phyloP scores from a whole-genome alignment of 30 jellyfish, hydroid and myxozoan genomes.

The Chrysaora quinquecirrha region DNA sequence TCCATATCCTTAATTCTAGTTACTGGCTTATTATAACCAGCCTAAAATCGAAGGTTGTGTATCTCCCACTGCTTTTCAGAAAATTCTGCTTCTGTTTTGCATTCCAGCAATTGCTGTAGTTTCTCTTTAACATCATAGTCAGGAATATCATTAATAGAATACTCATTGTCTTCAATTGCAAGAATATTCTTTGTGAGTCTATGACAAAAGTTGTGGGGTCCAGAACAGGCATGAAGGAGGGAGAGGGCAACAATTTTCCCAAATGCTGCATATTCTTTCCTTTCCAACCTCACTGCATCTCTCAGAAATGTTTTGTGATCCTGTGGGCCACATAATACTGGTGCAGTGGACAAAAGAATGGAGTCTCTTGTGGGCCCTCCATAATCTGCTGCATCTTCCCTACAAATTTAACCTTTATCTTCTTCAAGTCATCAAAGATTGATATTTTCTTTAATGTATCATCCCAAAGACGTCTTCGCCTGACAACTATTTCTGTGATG shows the following conservation, averaged over 20 bases:
- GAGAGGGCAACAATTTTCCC: constrained; percentile 20
- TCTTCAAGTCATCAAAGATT: constrained; percentile 1
- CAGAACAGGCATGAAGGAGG: constrained; percentile 39
- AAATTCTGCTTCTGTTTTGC: constrained; percentile 15
- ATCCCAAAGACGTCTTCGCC: constrained; percentile 10
- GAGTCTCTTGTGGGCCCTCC: constrained; percentile 54
- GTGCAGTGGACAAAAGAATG: constrained; percentile 28
- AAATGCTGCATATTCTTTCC: constrained; percentile 10
- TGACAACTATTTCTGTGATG: constrained; percentile 24
- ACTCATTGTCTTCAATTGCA: constrained; percentile 13
- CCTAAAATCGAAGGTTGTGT: constrained; percentile 19
- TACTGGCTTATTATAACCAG: neutral
- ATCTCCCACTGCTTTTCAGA: neutral
- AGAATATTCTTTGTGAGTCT: constrained; percentile 5
- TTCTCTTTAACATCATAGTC: constrained; percentile 17
- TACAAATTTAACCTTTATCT: constrained; percentile 9
- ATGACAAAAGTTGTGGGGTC: constrained; percentile 19
- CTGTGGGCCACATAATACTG: constrained; percentile 38
- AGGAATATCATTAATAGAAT: constrained; percentile 22
- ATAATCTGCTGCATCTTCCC: constrained; percentile 39
- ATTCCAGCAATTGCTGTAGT: constrained; percentile 13
- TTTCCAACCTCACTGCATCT: constrained; percentile 44
- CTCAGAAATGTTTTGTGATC: constrained; percentile 28
- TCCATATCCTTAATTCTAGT: neutral
- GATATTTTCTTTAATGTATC: constrained; percentile 24